Evolutionary conservation across 2,888 invertebrate species (phyloP), one percentile per base, ranked within the genome.

Genomic region (Pristionchus arcanus): DNA sequence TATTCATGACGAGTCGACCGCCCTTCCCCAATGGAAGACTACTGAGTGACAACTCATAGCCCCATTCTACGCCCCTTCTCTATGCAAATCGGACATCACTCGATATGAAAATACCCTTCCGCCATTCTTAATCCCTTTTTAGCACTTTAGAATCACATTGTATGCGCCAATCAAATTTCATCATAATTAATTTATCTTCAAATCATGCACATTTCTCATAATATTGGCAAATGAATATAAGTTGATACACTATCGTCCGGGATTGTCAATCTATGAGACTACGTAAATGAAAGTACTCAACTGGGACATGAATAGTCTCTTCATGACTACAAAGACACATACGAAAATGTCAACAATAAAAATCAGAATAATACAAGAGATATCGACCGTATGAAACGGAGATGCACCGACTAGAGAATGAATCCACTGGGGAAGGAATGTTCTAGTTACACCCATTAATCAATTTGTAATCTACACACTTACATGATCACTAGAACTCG

Each of bases 401-500:
- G 49, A 53, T n/a, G 49, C 25, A 81, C 81, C 81, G 81, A 81
- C 81, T 81, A 81, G 81, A 77, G 34, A 81, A 81, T 81, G 49
- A 42, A 28, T 81, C 81, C 42, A 53, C 28, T 81, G n/a, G 42
- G 37, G 34, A 74, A n/a, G 81, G 81, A 81, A 81, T 81, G 81
- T 53, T 81, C 49, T 81, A 28, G 49, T n/a, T 25, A n/a, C n/a
- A 77, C 77, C 77, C 77, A 42, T 77, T 5, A 19, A 25, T 81
- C 49, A n/a, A 81, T 28, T n/a, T 21, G 31, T 31, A 25, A 42
- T 85, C 55, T 55, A 88, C 13, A 88, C 77, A 59, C 88, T 88
- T 21, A 88, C 88, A 77, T 88, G 88, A 77, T 88, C 88, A 53
- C 74, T 74, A 5, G 88, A 55, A 19, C 55, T 77, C 37, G 88